Evolutionary conservation across 2,888 invertebrate species (phyloP).

Genomic region (Odontothrips loti): DNA sequence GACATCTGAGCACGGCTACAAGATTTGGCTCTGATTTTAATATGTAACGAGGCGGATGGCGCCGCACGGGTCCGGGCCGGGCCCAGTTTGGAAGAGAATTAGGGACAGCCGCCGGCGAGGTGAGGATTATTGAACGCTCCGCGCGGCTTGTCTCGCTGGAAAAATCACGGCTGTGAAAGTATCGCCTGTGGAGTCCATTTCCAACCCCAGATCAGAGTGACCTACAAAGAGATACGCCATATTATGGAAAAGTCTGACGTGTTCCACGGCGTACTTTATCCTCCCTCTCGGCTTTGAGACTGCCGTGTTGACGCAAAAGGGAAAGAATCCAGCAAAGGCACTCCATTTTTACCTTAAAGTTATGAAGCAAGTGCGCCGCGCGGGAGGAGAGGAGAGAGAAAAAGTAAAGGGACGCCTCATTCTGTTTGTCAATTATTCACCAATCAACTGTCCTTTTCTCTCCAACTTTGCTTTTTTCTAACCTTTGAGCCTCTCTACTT

Average conservation of each 20-base stretch:
- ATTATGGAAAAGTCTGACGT: too few relatives aligned
- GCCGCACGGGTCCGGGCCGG: background rate
- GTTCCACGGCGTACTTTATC: too few relatives aligned
- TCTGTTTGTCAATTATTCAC: slow-evolving; percentile 26
- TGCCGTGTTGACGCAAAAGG: too few relatives aligned
- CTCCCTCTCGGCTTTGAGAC: too few relatives aligned
- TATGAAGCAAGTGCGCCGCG: background rate
- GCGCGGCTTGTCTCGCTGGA: background rate
- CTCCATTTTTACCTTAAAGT: background rate
- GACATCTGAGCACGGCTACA: background rate
- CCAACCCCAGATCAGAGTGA: too few relatives aligned
- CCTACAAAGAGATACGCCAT: too few relatives aligned
- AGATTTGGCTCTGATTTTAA: slow-evolving; percentile 15
- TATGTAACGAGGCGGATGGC: slow-evolving; percentile 8
- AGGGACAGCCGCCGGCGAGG: background rate
- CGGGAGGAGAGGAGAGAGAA: background rate
- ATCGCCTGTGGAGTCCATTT: too few relatives aligned
- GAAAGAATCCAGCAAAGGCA: background rate
- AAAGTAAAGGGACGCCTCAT: slow-evolving; percentile 16
- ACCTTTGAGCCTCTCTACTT: slow-evolving; percentile 22
- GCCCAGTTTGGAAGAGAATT: background rate
- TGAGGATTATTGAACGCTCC: background rate
- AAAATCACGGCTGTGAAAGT: too few relatives aligned
- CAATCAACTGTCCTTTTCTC: slow-evolving; percentile 18
- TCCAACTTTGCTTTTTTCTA: slow-evolving; percentile 22